Evolutionary conservation across 2,113 vertebrate species (phyloP).

Genomic region (Pseudopipra pipra): DNA sequence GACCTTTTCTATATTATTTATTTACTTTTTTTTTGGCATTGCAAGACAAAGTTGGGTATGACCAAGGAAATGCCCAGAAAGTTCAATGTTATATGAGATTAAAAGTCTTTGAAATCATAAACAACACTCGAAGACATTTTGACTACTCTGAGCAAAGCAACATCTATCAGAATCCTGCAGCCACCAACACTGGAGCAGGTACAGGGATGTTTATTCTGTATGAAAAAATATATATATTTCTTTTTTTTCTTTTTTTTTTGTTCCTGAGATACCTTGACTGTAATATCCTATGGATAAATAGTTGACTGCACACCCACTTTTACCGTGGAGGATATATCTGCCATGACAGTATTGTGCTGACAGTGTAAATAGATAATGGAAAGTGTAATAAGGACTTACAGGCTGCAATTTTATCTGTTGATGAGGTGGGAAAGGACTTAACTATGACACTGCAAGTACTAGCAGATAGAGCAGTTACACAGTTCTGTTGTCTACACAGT

Average conservation of each 20-base stretch:
- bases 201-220: neutral
- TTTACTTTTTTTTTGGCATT: neutral
- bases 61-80: neutral
- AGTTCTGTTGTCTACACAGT: neutral
- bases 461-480: neutral
- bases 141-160: neutral
- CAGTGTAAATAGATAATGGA: neutral
- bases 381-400: neutral
- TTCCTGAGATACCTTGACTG: neutral
- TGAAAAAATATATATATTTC: accelerated
- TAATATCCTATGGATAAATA: neutral
- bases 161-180: neutral
- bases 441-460: neutral
- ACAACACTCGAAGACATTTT: neutral
- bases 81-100: neutral
- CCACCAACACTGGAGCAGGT: accelerated
- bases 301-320: neutral
- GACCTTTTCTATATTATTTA: neutral
- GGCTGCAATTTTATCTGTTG: neutral
- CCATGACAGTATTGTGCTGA: neutral
- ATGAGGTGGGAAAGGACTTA: neutral
- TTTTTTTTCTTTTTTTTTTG: neutral
- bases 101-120: neutral
- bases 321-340: neutral
- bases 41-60: neutral